These are phyloP conservation scores for Halocynthia aurantium DNA, from an alignment of 23 tunicate genomes.

Conservation along the genomic window DNA sequence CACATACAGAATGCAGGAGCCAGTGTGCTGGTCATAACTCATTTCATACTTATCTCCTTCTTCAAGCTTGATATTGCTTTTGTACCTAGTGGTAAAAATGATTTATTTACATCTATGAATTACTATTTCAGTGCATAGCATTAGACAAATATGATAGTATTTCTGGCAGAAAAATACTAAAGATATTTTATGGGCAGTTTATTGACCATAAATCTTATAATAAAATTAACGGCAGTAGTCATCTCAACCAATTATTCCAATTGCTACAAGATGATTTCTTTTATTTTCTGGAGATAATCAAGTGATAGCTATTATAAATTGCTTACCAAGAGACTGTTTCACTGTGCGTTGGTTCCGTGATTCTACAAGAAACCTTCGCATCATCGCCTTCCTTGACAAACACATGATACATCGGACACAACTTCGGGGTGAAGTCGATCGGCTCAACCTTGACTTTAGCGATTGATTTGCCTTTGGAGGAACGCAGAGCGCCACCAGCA, in stretches of 20 bases:
- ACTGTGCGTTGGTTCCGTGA: constrained; percentile 41
- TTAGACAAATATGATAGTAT: no score
- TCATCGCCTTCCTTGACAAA: constrained; percentile 80
- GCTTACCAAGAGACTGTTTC: constrained; percentile 87
- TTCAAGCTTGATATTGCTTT: constrained; percentile 57
- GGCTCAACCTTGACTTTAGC: constrained; percentile 80
- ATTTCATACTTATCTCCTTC: constrained; percentile 83
- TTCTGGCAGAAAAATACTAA: no score
- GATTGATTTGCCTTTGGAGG: constrained; percentile 76
- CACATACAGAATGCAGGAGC: constrained; percentile 65
- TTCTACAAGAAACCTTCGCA: constrained; percentile 75
- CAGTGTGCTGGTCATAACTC: constrained; percentile 51
- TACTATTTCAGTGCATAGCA: no score
- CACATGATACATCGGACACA: constrained; percentile 87
- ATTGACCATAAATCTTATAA: no score
- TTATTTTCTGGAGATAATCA: no score
- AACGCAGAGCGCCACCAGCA: constrained; percentile 81
- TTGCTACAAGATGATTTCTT: no score
- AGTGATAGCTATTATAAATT: no score
- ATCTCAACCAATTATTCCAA: no score
- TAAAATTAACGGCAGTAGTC: no score
- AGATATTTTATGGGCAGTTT: no score
- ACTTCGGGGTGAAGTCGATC: constrained; percentile 65
- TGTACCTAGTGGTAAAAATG: constrained; percentile 23
- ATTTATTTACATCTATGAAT: no score